Conservation (phyloP, 2,113 vertebrate genomes). For the Thalassoma bifasciatum region DNA sequence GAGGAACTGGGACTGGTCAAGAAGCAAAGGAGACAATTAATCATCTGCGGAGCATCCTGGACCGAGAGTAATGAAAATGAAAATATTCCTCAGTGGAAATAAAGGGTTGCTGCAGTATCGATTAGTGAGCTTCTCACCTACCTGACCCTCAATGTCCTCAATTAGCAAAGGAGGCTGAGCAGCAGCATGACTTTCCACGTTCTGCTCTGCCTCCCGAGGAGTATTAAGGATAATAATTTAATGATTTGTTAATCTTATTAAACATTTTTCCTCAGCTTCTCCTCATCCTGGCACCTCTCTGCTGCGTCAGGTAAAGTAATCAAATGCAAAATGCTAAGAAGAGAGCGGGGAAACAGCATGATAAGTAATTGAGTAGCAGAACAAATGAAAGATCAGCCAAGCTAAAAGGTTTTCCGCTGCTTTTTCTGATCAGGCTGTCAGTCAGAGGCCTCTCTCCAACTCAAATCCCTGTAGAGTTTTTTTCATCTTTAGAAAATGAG, state of each 20-base stretch:
- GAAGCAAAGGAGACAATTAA: constrained; percentile 66
- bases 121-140: constrained; percentile 59
- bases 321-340: constrained; percentile 65
- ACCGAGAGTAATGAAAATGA: constrained; percentile 58
- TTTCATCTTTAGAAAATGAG: constrained; percentile 65
- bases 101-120: constrained; percentile 55
- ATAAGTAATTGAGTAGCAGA: constrained; percentile 69
- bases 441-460: constrained; percentile 50
- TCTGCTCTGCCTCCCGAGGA: constrained; percentile 58
- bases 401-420: constrained; percentile 61
- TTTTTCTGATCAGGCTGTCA: constrained; percentile 64
- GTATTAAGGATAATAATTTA: constrained; percentile 66
- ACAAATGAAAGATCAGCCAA: constrained; percentile 67
- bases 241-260: constrained; percentile 74
- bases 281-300: constrained; percentile 51
- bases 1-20: constrained; percentile 56
- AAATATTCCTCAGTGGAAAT: constrained; percentile 65
- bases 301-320: constrained; percentile 67
- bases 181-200: constrained; percentile 53
- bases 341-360: constrained; percentile 58
- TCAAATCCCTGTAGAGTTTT: constrained; percentile 55
- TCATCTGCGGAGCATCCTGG: constrained; percentile 55
- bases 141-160: constrained; percentile 61
- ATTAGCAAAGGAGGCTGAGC: constrained; percentile 66
- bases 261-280: constrained; percentile 63